Base-by-base conservation (phyloP, 2,888 invertebrate genomes). In the Adela reaumurella region DNA sequence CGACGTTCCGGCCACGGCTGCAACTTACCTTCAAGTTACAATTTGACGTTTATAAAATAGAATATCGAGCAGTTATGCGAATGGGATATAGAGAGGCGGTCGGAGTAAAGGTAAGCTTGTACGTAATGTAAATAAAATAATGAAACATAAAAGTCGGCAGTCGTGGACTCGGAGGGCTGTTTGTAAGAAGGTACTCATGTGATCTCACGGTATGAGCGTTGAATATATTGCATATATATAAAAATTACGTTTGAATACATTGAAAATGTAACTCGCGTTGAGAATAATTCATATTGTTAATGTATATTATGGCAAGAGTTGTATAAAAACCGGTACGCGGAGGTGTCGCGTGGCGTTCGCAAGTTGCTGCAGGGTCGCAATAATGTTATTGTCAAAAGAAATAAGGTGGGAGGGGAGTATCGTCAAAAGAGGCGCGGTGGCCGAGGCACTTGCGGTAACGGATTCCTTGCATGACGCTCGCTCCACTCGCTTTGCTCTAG, bases 131-230 rank as follows among this genome's bases (percentile, higher is more conserved):
- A 8, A 35, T 35, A 35, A 24, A 35, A 14, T 35, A 35, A 35
- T 8, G 14, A 8, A 35, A 14, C 3, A 11, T 20, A 4, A 17
- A 46, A 11, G 17, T 17, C 6, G 11, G 46, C 46, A 19, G 41
- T 46, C 49, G 50, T 49, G 50, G 50, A 48, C 52, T 48, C 53
- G 41, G 52, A 46, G 48, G 55, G 54, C 53, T 53, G 53, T 50
- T 52, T 4, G n/a, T 24, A 63, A 62, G 57, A 52, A 60, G 58
- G 59, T 72, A 70, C 74, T 69, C 77, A 68, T 77, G 79, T 78
- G 80, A 80, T 80, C 80, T 79, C 80, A 79, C 61, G 70, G 68
- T 68, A 68, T 72, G 74, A 68, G 69, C 72, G 73, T 70, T 67
- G 63, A 55, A 43, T 19, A 17, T 19, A 19, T 19, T 43, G 43